Evolutionary conservation across 2,113 vertebrate species (phyloP), one percentile per base, ranked within the genome.

Genomic region (Peromyscus maniculatus): DNA sequence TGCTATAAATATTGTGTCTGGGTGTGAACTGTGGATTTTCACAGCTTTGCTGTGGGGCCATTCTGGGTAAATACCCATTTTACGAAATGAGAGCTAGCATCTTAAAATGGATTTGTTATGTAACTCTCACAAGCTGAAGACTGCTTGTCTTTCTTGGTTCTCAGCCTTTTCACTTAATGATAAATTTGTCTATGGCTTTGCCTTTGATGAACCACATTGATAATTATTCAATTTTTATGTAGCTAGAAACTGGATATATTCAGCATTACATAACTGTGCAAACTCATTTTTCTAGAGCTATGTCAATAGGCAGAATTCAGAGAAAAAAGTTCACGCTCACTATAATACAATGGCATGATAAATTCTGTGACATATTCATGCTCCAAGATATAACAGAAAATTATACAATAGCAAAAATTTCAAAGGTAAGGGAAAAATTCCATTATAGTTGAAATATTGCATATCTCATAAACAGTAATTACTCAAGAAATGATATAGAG

Each of bases 401-500:
- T 69, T 36, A 87, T 16, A 87, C 74, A 36, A 59, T 7, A 64
- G 72, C 82, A 77, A 92, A 75, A 96, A 84, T 9, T 72, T 33
- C 31, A 46, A 92, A 91, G 33, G 64, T 7, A 36, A 84, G 64
- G 10, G 46, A 91, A 88, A 89, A 95, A 96, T 92, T 82, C 5
- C 43, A 92, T 74, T 28, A 62, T 82, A 86, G 52, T 84, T 84
- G 5, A 64, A 91, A 89, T 94, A 86, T 87, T 57, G n/a, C 0
- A 95, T 46, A 93, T 57, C 7, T 24, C 97, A 90, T 89, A 92
- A 86, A 96, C 84, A 93, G 84, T 0, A 97, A 64, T 33, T 96
- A 74, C 72, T 59, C 89, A 94, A 86, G 79, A 96, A 39, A 64
- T 95, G 17, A n/a, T 64, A 92, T 62, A 86, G 39, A 13, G 39